Evolutionary conservation across 2,797 vertebrate species (phyloP).

Genomic region (Lacerta viridis): DNA sequence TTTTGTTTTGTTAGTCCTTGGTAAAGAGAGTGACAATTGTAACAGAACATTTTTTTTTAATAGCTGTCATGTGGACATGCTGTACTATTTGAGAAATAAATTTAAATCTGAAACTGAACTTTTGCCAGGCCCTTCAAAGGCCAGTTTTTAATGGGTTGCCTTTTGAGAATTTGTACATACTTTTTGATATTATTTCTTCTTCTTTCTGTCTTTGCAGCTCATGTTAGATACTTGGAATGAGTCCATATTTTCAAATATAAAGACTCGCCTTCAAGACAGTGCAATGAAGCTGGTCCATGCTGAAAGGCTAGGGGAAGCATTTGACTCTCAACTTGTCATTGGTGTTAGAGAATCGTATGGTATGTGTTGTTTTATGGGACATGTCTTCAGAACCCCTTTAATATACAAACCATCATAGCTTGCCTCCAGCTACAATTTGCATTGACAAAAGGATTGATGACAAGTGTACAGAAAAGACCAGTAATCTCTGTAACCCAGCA

Average conservation of each 20-base stretch:
- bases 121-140: not conserved
- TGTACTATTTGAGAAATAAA: not conserved
- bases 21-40: not conserved
- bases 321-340: slow-evolving; percentile 96
- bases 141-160: not conserved
- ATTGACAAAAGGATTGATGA: not conserved
- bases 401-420: slow-evolving; percentile 7
- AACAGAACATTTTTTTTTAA: not conserved
- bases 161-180: not conserved
- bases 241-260: slow-evolving; percentile 99
- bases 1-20: not conserved
- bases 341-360: slow-evolving; percentile 97
- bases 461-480: not conserved
- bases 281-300: slow-evolving; percentile 98
- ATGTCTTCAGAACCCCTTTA: slow-evolving; percentile 34
- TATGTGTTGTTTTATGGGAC: slow-evolving; percentile 74
- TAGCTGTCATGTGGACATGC: not conserved
- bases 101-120: not conserved
- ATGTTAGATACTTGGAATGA: slow-evolving; percentile 99
- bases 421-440: not conserved
- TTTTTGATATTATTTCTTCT: slow-evolving; percentile 51
- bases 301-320: slow-evolving; percentile 94
- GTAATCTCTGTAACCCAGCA: not conserved
- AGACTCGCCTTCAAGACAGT: slow-evolving; percentile 95
- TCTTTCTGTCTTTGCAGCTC: slow-evolving; percentile 80